Percentiles rank a stretch among this genome's conserved stretches.
Evolutionary conservation across 1,140 invertebrate species (phyloP).

Genomic region (Nasonia longicornis): DNA sequence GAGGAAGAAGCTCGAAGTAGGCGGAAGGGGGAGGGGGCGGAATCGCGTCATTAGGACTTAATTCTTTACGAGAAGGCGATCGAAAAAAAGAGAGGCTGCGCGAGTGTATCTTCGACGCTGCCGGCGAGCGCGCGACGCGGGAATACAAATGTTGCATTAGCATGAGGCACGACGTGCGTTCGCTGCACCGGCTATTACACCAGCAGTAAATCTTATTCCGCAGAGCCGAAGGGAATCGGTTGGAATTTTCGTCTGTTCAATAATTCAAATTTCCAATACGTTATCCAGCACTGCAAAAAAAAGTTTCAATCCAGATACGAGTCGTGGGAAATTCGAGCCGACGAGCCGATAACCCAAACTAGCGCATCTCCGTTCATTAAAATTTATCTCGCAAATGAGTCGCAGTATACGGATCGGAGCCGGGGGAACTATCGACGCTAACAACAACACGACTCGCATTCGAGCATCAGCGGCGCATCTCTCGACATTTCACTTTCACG

Average conservation of each 20-base stretch:
- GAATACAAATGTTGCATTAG: conserved; percentile 30
- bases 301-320: too few relatives aligned
- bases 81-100: not conserved
- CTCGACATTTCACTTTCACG: conserved; percentile 26
- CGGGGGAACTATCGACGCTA: not conserved
- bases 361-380: not conserved
- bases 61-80: not conserved
- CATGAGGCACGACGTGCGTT: not conserved
- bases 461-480: not conserved
- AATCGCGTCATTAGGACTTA: conserved; percentile 18
- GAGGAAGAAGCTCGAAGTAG: too few relatives aligned
- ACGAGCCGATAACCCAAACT: not conserved
- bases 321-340: too few relatives aligned
- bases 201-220: too few relatives aligned
- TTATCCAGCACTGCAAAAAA: too few relatives aligned
- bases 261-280: too few relatives aligned
- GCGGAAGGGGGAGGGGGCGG: not conserved
- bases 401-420: not conserved
- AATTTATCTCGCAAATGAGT: not conserved
- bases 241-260: too few relatives aligned
- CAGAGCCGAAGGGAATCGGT: too few relatives aligned
- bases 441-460: not conserved
- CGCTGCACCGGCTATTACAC: too few relatives aligned
- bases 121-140: not conserved
- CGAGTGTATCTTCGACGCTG: not conserved